Base-by-base conservation (phyloP, 2,113 vertebrate species). In the Petroica traversi region DNA sequence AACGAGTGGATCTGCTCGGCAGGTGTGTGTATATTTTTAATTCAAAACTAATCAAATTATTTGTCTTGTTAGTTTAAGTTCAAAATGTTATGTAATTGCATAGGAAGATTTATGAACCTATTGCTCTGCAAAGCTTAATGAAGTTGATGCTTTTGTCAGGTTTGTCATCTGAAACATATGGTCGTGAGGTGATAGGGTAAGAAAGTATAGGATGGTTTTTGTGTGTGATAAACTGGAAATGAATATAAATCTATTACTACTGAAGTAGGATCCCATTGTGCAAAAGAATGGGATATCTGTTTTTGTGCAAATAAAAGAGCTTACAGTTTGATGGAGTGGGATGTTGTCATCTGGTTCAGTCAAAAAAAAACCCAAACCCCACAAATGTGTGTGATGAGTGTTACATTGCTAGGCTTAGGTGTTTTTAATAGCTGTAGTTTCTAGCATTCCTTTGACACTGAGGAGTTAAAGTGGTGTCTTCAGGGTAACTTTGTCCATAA, bases 1-100 rank as follows among this genome's bases (percentile, higher is more conserved):
- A 95, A 98, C 99, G 2, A 98, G 98, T 91, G 99, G 99, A 88
- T 99, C 99, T 62, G 92, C 98, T 29, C 97, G 99, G 92, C 99
- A 99, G 99, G 99, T 99, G 58, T 64, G 73, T 96, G 69, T 75
- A 2, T 28, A 24, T 64, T 67, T 89, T 59, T 59, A 38, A n/a
- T 77, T 84, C 26, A 61, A 38, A 92, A 66, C 19, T 7, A 81
- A 66, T 52, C 34, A 34, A n/a, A 14, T 81, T 17, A 64, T 16
- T 81, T 77, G 11, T 25, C 14, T 61, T 59, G 67, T 58, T 57
- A 75, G 40, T 92, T 6, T n/a, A 55, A 77, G 40, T 69, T 92
- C 11, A 72, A 66, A 55, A 22, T n/a, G 2, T 24, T 79, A 4
- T 2, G 7, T 87, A 40, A 81, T 41, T 26, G 12, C 33, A 16